Percentiles rank a stretch among this genome's conserved stretches.
phyloP scores from a whole-genome alignment of 1,140 invertebrate species.

The Prorops nasuta region DNA sequence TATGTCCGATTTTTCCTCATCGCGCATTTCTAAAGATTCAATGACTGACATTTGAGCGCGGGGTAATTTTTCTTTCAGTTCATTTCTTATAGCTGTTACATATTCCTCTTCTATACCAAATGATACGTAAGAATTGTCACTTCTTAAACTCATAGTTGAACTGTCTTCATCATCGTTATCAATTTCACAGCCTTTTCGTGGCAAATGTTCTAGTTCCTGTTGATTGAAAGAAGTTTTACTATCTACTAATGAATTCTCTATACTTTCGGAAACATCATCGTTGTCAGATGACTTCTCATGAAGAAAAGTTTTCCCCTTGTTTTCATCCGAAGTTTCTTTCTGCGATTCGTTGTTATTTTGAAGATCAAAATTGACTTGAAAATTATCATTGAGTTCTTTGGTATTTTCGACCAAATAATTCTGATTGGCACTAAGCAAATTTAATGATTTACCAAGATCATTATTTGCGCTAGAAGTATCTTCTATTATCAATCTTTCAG shows the following conservation, averaged over 20 bases:
- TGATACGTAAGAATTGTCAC: slow-evolving; percentile 59
- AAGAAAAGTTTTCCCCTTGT: too few relatives aligned
- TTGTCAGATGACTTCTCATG: too few relatives aligned
- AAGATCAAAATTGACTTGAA: not conserved
- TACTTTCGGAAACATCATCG: not conserved
- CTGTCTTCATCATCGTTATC: slow-evolving; percentile 48
- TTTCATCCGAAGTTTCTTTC: not conserved
- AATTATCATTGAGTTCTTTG: not conserved
- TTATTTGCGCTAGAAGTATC: not conserved
- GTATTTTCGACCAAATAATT: not conserved
- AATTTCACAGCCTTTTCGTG: slow-evolving; percentile 11
- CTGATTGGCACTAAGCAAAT: not conserved
- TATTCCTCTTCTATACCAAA: slow-evolving; percentile 69
- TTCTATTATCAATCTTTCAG: slow-evolving; percentile 12
- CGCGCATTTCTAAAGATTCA: slow-evolving; percentile 42
- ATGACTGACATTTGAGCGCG: slow-evolving; percentile 62
- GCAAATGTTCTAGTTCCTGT: slow-evolving; percentile 2
- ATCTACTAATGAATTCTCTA: not conserved
- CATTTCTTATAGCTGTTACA: slow-evolving; percentile 68
- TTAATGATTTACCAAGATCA: not conserved
- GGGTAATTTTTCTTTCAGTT: slow-evolving; percentile 69
- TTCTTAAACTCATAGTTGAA: slow-evolving; percentile 48
- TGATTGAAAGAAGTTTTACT: not conserved
- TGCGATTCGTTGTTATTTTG: not conserved
- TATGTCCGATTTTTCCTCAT: slow-evolving; percentile 43